Percentiles rank a stretch among this genome's conserved stretches.
Evolutionary conservation across 2,797 vertebrate species (phyloP).

Genomic region (Macropodus opercularis): DNA sequence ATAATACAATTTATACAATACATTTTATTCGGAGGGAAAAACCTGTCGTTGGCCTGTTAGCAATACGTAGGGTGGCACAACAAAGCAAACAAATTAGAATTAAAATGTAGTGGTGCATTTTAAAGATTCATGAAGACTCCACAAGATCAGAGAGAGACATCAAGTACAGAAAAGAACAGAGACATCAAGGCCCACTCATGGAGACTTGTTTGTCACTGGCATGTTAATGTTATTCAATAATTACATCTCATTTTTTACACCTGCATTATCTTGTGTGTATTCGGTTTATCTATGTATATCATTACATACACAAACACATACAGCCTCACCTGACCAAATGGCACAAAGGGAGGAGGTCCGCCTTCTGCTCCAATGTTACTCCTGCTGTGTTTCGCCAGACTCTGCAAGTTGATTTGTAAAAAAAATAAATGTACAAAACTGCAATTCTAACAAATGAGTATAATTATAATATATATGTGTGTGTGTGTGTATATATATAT

Average conservation of each 20-base stretch:
- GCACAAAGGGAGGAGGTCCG: conserved; percentile 96
- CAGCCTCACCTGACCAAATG: conserved; percentile 93
- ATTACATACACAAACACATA: not conserved
- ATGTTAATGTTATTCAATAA: conserved; percentile 30
- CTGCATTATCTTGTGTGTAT: not conserved
- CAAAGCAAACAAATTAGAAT: conserved; percentile 15
- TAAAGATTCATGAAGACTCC: conserved; percentile 39
- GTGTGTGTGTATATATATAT: no score
- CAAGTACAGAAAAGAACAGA: conserved; percentile 11
- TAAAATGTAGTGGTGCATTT: conserved; percentile 37
- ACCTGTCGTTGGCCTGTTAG: not conserved
- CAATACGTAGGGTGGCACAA: not conserved
- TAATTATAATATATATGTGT: no score
- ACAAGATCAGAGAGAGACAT: conserved; percentile 45
- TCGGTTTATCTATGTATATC: not conserved
- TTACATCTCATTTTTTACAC: conserved; percentile 16
- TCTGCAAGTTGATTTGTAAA: conserved; percentile 78
- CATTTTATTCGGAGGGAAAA: not conserved
- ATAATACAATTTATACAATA: conserved; percentile 3
- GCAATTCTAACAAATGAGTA: not conserved
- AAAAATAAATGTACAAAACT: conserved; percentile 14
- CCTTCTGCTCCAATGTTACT: conserved; percentile 96
- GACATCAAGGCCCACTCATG: conserved; percentile 16
- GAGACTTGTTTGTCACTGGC: conserved; percentile 1
- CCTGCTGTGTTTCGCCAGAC: conserved; percentile 95